A percentile compares a stretch with the other conserved stretches of the same genome.
Conservation (phyloP, 2,888 invertebrate species). For the Drosophila imparisetae region DNA sequence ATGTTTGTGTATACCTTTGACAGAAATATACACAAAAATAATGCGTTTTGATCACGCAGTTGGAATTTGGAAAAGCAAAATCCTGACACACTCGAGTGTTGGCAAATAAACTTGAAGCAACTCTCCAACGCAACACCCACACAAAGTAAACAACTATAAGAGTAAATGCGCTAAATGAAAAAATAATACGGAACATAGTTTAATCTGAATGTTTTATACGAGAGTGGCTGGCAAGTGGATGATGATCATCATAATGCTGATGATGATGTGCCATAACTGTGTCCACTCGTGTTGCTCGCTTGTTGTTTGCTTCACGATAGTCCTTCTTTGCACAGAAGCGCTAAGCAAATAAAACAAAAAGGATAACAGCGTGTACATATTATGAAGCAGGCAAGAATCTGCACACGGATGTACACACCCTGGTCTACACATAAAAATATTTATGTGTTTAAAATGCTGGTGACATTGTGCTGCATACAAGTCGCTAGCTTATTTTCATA, state of each 20-base stretch:
- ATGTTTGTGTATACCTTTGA: not conserved
- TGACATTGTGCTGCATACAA: slow-evolving; percentile 64
- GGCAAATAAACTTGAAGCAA: slow-evolving; percentile 26
- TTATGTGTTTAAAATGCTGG: slow-evolving; percentile 31
- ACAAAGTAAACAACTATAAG: slow-evolving; percentile 28
- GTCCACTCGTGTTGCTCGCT: slow-evolving; percentile 43
- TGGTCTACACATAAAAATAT: slow-evolving; percentile 25
- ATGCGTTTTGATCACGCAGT: slow-evolving; percentile 17
- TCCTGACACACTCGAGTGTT: slow-evolving; percentile 33
- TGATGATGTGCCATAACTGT: slow-evolving; percentile 50
- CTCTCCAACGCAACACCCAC: slow-evolving; percentile 22
- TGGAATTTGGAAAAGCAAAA: slow-evolving; percentile 45
- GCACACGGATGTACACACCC: slow-evolving; percentile 31
- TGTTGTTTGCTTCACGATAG: slow-evolving; percentile 64
- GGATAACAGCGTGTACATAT: slow-evolving; percentile 76
- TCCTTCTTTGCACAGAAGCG: slow-evolving; percentile 78
- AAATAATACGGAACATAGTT: slow-evolving; percentile 72
- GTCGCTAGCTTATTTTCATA: slow-evolving; percentile 32
- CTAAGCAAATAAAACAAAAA: slow-evolving; percentile 81
- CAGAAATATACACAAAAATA: not conserved
- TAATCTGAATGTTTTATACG: slow-evolving; percentile 62
- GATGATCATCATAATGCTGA: slow-evolving; percentile 38
- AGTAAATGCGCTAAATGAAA: slow-evolving; percentile 65
- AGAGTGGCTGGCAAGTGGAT: slow-evolving; percentile 50
- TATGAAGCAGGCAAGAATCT: slow-evolving; percentile 57